Evolutionary conservation across 1,140 invertebrate genomes (phyloP).

Genomic region (Zaprionus davidi): DNA sequence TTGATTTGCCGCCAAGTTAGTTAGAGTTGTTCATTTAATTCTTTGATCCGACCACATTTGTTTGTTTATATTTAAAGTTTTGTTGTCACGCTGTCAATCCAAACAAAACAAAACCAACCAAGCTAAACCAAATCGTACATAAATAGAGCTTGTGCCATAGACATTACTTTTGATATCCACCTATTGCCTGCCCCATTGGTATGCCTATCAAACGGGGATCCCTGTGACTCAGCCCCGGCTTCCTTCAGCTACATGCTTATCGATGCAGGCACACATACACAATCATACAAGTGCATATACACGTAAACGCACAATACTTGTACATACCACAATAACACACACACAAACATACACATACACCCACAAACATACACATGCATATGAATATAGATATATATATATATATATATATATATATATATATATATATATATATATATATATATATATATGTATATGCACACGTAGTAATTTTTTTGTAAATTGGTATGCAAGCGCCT

Average conservation of each 20-base stretch:
- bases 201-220: constrained; percentile 13
- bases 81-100: constrained; percentile 13
- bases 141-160: constrained; percentile 21
- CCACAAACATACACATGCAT: constrained; percentile 12
- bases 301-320: constrained; percentile 4
- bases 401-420: constrained; percentile 6
- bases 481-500: constrained; percentile 46
- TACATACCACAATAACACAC: constrained; percentile 8
- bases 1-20: constrained; percentile 81
- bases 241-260: constrained; percentile 32
- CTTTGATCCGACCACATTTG: constrained; percentile 45
- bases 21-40: constrained; percentile 72
- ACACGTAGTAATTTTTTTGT: constrained; percentile 44
- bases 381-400: constrained; percentile 13
- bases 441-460: constrained; percentile 1
- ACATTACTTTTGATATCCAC: constrained; percentile 17
- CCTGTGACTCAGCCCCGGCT: constrained; percentile 20
- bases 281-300: constrained; percentile 12
- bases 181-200: constrained; percentile 1
- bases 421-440: constrained; percentile 13
- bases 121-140: neutral
- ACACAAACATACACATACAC: constrained; percentile 22
- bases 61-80: constrained; percentile 31
- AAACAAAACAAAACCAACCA: constrained; percentile 12
- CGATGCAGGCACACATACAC: constrained; percentile 23